Percentiles rank a stretch among this genome's conserved stretches.
Conservation (phyloP, 1,140 invertebrate genomes). For the Heterodera carotae region DNA sequence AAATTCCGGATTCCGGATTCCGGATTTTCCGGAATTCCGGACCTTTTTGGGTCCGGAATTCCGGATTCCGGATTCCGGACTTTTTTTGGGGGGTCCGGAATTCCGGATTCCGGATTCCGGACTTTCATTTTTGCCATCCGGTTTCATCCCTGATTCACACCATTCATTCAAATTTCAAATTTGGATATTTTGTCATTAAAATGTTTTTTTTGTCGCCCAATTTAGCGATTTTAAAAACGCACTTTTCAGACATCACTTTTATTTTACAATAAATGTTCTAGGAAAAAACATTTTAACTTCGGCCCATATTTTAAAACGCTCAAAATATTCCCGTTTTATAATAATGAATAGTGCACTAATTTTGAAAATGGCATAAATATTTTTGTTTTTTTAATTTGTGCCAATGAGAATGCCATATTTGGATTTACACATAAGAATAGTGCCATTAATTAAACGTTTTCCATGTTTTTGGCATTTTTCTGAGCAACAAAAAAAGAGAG, state of each 20-base stretch:
- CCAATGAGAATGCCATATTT: background rate
- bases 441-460: background rate
- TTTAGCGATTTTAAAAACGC: background rate
- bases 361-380: background rate
- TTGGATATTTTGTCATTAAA: background rate
- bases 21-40: too few relatives aligned
- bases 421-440: background rate
- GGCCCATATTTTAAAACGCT: too few relatives aligned
- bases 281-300: background rate
- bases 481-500: background rate
- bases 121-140: background rate
- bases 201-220: background rate
- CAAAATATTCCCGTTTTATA: too few relatives aligned
- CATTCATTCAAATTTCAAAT: background rate
- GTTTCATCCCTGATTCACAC: too few relatives aligned
- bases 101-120: too few relatives aligned
- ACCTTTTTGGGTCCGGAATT: too few relatives aligned
- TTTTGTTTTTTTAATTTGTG: background rate
- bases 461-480: background rate
- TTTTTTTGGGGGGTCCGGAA: too few relatives aligned
- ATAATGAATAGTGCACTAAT: background rate
- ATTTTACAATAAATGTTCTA: background rate
- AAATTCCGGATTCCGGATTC: too few relatives aligned
- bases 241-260: too few relatives aligned
- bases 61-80: too few relatives aligned